Evolutionary conservation across 2,888 invertebrate species (phyloP), one percentile per base, ranked within the genome.

Genomic region (Carterocephalus palaemon): DNA sequence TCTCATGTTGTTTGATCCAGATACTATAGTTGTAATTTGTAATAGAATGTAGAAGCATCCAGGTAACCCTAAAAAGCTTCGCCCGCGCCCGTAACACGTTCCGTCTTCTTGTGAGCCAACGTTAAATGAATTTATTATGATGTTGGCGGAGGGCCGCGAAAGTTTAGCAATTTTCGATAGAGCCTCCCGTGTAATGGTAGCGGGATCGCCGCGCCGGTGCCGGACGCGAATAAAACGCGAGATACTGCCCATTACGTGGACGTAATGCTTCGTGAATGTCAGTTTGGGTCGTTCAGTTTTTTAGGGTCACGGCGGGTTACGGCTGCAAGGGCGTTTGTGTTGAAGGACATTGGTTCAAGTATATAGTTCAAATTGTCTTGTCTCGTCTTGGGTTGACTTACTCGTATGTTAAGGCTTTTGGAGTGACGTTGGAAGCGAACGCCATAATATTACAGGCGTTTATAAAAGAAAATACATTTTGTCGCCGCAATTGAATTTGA

Each of bases 71-170:
- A 31, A 28, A 17, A 23, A 19, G 32, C 37, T 48, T 42, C 29
- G 16, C 29, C 2, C 8, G 8, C 15, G 13, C 3, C 2, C 6
- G 19, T 3, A 19, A 3, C 19, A 31, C 54, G 53, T 19, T 37
- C 51, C 49, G 26, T 41, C 38, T 38, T 48, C 49, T 47, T 50
- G 52, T 56, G 56, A 64, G 60, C 58, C 50, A 55, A 61, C 65
- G 62, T 67, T 63, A 67, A 70, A 75, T 75, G 70, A 77, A 75
- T 78, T 71, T 73, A 72, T 75, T 72, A 75, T 71, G 68, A 70
- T 59, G 51, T n/a, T n/a, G 33, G 40, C 51, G 50, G 55, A 53
- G 53, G 52, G 51, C 48, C 52, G 57, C 47, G 54, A 57, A 73
- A 75, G 62, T 75, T 73, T 67, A 59, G 69, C 63, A 68, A 72